phyloP scores from a whole-genome alignment of 2,113 vertebrate genomes.

The Dryoscopus gambensis region DNA sequence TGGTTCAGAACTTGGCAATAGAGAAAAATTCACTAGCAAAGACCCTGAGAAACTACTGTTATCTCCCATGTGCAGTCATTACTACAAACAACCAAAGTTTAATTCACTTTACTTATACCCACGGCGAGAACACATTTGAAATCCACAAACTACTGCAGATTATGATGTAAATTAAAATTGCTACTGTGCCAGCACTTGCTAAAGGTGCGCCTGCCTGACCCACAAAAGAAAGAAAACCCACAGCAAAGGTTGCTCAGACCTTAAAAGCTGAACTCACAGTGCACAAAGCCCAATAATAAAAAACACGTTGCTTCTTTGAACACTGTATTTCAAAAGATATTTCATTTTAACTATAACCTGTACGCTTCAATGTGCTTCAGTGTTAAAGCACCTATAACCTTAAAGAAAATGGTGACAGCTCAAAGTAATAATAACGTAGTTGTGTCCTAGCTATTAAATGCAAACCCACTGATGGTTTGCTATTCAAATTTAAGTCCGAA shows the following conservation, averaged over 20 bases:
- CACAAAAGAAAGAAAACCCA: neutral
- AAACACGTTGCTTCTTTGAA: neutral
- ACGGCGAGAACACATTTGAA: neutral
- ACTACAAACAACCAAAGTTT: neutral
- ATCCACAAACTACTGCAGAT: neutral
- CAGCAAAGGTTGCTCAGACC: neutral
- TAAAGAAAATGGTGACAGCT: neutral
- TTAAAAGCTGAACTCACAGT: neutral
- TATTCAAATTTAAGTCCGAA: neutral
- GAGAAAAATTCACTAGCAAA: neutral
- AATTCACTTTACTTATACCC: neutral
- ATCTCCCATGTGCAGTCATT: neutral
- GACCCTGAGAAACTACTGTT: neutral
- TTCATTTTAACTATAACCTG: neutral
- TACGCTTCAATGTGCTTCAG: neutral
- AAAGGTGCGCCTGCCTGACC: neutral
- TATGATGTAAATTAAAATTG: neutral
- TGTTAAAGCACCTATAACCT: neutral
- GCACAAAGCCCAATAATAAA: neutral
- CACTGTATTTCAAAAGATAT: neutral
- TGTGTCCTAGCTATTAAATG: neutral
- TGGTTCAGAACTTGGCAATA: neutral
- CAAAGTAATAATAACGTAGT: neutral
- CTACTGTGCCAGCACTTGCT: neutral
- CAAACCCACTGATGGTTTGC: neutral